Evolutionary conservation across 2,888 invertebrate genomes (phyloP), one percentile per base, ranked within the genome.

Genomic region (Hyles lineata): DNA sequence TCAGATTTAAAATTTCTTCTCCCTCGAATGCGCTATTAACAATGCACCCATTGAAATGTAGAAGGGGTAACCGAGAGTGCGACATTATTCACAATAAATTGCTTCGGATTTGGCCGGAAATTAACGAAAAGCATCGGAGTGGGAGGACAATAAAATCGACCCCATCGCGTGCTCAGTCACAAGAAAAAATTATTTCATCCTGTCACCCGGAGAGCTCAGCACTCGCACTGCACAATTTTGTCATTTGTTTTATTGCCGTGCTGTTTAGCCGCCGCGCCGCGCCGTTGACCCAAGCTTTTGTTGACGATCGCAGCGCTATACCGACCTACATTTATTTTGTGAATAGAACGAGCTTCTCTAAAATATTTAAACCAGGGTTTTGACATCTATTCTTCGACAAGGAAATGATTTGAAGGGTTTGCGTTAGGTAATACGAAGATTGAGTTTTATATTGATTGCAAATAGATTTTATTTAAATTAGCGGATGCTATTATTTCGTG

Each of bases 171-270:
- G 82, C 78, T 80, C 82, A 80, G 83, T 87, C 85, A 83, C 83
- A 83, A 87, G 82, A 84, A 86, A 85, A 86, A 87, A 87, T 87
- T 87, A 89, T 88, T 83, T 83, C 90, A 89, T 90, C 90, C 89
- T 88, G 90, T 84, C 83, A 82, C 80, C 80, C 78, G 79, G 79
- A 80, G 79, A 79, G 80, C 79, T 79, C 73, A 74, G 79, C 80
- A 80, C 79, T 79, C 73, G 75, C 77, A 79, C 78, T 82, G 83
- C 79, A 87, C 86, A 86, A 89, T 89, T 89, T 87, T 85, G 82
- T 87, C 80, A 86, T 89, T 87, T 82, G 77, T 83, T 86, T 87
- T 85, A 87, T 83, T 82, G 76, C 72, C 77, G 73, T 71, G 43
- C 63, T 67, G 72, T 67, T 32, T 72, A 58, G 35, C 32, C 29